Evolutionary conservation across 1,140 invertebrate genomes (phyloP).

Genomic region (Mycetomoellerius zeteki): DNA sequence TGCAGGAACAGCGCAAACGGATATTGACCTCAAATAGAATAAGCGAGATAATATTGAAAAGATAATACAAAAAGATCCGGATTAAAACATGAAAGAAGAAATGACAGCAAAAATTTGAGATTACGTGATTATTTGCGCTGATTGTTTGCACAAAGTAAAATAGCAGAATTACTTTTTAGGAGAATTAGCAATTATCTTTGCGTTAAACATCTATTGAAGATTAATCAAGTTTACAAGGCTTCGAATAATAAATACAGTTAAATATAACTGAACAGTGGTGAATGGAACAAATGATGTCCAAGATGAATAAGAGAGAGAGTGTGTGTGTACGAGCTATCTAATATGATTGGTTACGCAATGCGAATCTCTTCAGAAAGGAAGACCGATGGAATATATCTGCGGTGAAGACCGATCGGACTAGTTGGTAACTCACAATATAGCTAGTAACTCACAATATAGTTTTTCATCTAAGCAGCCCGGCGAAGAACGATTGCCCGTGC

Average conservation of each 20-base stretch:
- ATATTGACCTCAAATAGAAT: neutral
- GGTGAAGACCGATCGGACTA: slow-evolving; percentile 30
- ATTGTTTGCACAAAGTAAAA: neutral
- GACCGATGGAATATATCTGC: neutral
- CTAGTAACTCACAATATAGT: slow-evolving; percentile 35
- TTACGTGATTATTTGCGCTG: neutral
- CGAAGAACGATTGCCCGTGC: slow-evolving; percentile 5
- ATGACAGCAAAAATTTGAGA: neutral
- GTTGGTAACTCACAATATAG: slow-evolving; percentile 39
- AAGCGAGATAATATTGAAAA: slow-evolving; percentile 1
- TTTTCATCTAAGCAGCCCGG: slow-evolving; percentile 23
- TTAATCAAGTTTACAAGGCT: neutral
- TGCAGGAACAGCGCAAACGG: slow-evolving; percentile 8
- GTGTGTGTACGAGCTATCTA: neutral
- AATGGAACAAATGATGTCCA: neutral
- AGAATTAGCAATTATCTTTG: neutral
- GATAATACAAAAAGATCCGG: neutral
- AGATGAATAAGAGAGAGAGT: neutral
- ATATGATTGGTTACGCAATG: neutral
- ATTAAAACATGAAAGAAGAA: neutral
- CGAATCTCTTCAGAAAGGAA: slow-evolving; percentile 5
- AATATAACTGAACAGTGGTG: neutral
- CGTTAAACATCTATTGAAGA: neutral
- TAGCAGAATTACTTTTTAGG: neutral
- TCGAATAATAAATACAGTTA: neutral